Percentiles rank a stretch among this genome's conserved stretches.
phyloP scores from a whole-genome alignment of 2,113 vertebrate species.

The Coreoperca whiteheadi region DNA sequence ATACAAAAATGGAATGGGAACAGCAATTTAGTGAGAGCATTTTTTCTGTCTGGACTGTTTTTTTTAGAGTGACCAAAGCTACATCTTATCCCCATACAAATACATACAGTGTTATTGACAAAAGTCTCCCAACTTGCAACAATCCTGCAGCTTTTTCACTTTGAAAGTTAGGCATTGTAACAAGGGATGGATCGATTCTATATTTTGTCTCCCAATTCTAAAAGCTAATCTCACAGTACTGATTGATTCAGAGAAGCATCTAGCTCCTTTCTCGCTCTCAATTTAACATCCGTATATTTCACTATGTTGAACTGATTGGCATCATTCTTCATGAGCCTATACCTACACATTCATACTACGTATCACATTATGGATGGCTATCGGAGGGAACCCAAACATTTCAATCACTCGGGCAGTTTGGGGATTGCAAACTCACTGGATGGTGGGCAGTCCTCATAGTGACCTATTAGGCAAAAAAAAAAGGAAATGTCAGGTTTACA shows the following conservation, averaged over 20 bases:
- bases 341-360: neutral
- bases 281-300: neutral
- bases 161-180: conserved; percentile 1
- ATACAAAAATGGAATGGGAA: neutral
- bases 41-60: neutral
- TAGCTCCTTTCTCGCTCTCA: neutral
- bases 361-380: neutral
- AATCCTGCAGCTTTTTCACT: conserved; percentile 25
- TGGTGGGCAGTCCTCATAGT: too few species aligned
- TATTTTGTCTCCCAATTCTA: neutral
- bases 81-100: neutral
- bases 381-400: neutral
- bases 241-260: neutral
- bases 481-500: too few species aligned
- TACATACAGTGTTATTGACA: neutral
- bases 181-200: neutral
- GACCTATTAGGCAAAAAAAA: too few species aligned
- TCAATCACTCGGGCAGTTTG: neutral
- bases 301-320: neutral
- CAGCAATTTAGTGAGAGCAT: neutral
- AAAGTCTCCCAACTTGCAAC: neutral
- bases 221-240: conserved; percentile 3
- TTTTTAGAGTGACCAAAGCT: neutral
- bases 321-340: neutral
- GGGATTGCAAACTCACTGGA: neutral